Percentiles rank a stretch among this genome's conserved stretches.
phyloP scores from a whole-genome alignment of 2,113 vertebrate species.

The Chaetodon auriga region DNA sequence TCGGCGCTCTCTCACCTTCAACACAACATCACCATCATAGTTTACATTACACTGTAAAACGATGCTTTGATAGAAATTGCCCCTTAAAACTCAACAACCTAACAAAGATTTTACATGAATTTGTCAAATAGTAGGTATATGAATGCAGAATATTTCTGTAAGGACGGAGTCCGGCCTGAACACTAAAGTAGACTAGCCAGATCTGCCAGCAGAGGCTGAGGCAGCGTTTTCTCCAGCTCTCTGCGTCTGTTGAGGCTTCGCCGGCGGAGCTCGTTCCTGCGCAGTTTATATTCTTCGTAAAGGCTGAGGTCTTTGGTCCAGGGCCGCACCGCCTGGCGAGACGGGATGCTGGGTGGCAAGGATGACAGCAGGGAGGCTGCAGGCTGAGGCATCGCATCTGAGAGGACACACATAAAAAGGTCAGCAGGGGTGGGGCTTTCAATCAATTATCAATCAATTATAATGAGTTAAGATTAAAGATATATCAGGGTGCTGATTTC shows the following conservation, averaged over 20 bases:
- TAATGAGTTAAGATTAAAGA: not conserved
- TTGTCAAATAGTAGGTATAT: not conserved
- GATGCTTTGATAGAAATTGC: not conserved
- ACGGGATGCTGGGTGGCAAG: not conserved
- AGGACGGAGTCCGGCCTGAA: not conserved
- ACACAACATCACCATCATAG: not conserved
- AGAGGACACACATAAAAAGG: not conserved
- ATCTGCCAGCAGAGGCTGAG: constrained; percentile 83
- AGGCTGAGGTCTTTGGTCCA: constrained; percentile 81
- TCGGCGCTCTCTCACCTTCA: constrained; percentile 75
- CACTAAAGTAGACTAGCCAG: constrained; percentile 65
- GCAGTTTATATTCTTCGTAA: constrained; percentile 82
- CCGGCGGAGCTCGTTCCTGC: constrained; percentile 79
- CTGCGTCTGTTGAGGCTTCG: constrained; percentile 73
- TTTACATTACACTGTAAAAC: not conserved
- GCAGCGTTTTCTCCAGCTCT: constrained; percentile 83
- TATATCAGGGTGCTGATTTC: not conserved
- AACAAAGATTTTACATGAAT: not conserved
- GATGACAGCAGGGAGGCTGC: constrained; percentile 15
- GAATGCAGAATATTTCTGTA: not conserved
- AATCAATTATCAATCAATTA: no score
- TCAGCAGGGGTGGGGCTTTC: not conserved
- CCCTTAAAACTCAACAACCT: not conserved
- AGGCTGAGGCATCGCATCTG: constrained; percentile 62
- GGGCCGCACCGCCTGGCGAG: constrained; percentile 51